phyloP scores from a whole-genome alignment of 2,888 invertebrate genomes.

The Leucophenga maculata region DNA sequence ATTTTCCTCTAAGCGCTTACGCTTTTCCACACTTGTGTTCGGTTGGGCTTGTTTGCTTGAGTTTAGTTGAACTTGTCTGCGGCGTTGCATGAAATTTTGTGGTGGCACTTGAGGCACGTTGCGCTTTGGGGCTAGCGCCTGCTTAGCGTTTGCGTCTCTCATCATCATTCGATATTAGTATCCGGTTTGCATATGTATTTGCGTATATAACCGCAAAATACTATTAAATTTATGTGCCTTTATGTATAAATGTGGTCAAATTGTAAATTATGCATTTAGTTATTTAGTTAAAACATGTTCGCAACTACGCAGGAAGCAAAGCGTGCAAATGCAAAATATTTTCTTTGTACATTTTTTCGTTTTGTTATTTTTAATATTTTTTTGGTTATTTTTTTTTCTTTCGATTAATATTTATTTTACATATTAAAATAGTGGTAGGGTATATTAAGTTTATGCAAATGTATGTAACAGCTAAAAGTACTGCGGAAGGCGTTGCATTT shows the following conservation, averaged over 20 bases:
- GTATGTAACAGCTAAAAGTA: too few species aligned
- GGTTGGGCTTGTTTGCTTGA: conserved; percentile 13
- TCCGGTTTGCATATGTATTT: conserved; percentile 10
- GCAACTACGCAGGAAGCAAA: background rate
- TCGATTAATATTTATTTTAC: background rate
- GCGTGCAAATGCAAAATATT: conserved; percentile 11
- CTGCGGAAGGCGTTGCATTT: too few species aligned
- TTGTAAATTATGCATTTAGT: conserved; percentile 25
- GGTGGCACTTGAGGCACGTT: conserved; percentile 35
- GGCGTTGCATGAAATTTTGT: conserved; percentile 43
- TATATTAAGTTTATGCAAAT: too few species aligned
- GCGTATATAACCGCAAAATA: conserved; percentile 17
- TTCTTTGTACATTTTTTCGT: background rate
- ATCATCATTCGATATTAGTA: background rate
- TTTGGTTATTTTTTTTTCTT: background rate
- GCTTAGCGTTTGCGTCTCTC: background rate
- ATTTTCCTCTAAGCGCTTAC: background rate
- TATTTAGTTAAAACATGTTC: background rate
- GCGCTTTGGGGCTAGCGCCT: conserved; percentile 21
- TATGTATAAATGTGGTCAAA: conserved; percentile 9
- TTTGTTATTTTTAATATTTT: background rate
- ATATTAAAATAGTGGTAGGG: background rate
- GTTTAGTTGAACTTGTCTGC: conserved; percentile 23
- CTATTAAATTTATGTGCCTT: conserved; percentile 31
- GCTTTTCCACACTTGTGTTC: background rate